Percentiles rank a stretch among this genome's conserved stretches.
These are phyloP conservation scores for Leptinotarsa peninsularis DNA, from an alignment of 2,888 invertebrate species.

Conservation along the genomic window DNA sequence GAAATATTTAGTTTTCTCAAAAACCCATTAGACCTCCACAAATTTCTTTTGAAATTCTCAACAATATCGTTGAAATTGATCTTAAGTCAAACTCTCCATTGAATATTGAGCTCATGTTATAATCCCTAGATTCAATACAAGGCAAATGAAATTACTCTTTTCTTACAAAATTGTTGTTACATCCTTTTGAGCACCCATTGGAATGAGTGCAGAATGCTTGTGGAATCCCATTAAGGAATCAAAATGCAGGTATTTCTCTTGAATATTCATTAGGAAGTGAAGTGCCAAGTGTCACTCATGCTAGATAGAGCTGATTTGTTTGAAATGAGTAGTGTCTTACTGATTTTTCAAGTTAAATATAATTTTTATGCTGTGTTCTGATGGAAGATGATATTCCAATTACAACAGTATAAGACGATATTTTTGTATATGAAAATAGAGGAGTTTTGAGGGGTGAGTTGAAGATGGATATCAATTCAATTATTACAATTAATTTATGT, in stretches of 20 bases:
- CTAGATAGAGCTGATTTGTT: no score
- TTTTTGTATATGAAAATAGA: no score
- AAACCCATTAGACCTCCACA: slow-evolving; percentile 30
- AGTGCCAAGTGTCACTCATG: no score
- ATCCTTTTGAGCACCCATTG: slow-evolving; percentile 50
- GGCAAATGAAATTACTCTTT: slow-evolving; percentile 50
- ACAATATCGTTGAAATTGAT: slow-evolving; percentile 45
- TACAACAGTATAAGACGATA: no score
- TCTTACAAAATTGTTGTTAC: slow-evolving; percentile 47
- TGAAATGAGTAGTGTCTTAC: no score
- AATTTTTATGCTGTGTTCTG: no score
- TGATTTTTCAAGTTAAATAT: no score
- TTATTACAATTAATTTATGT: no score
- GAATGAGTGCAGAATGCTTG: slow-evolving; percentile 38
- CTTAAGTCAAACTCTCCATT: slow-evolving; percentile 43
- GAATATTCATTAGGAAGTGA: neutral
- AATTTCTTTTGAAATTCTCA: slow-evolving; percentile 38
- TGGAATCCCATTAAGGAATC: neutral
- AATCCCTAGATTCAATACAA: slow-evolving; percentile 50
- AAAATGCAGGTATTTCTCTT: neutral
- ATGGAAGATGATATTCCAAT: no score
- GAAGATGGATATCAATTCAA: no score
- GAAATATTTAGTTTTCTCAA: slow-evolving; percentile 33
- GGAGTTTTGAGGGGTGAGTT: no score
- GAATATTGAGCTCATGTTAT: slow-evolving; percentile 47